Percentiles rank a stretch among this genome's conserved stretches.
Conservation (phyloP, 2,113 vertebrate species). For the Pipra filicauda region DNA sequence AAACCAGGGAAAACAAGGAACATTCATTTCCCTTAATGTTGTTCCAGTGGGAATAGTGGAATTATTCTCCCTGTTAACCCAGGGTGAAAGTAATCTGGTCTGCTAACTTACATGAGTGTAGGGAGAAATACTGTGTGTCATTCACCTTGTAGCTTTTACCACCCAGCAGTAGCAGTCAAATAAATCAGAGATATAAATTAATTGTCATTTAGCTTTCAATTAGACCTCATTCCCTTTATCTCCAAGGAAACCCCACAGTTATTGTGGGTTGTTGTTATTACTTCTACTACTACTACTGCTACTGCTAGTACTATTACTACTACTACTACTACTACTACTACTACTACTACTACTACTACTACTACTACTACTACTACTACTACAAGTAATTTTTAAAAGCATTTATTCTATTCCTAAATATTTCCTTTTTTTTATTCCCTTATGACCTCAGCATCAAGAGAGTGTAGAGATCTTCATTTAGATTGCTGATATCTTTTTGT, state of each 20-base stretch:
- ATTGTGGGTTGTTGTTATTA: not conserved
- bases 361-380: not conserved
- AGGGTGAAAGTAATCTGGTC: constrained; percentile 12
- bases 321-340: accelerated
- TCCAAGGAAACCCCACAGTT: not conserved
- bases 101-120: not conserved
- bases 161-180: not conserved
- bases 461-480: not conserved
- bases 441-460: not conserved
- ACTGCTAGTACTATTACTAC: accelerated
- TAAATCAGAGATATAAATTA: constrained; percentile 37
- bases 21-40: constrained; percentile 59
- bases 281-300: not conserved
- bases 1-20: constrained; percentile 45
- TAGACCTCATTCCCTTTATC: not conserved
- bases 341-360: not conserved
- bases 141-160: not conserved
- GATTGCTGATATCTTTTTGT: not conserved
- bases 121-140: not conserved
- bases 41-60: not conserved
- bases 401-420: not conserved
- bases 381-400: not conserved
- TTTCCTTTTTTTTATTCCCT: not conserved
- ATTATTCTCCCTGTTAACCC: constrained; percentile 37
- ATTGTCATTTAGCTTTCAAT: constrained; percentile 35